Evolutionary conservation across 2,888 invertebrate species (phyloP), one percentile per base, ranked within the genome.

Genomic region (Cheilosia pagana): DNA sequence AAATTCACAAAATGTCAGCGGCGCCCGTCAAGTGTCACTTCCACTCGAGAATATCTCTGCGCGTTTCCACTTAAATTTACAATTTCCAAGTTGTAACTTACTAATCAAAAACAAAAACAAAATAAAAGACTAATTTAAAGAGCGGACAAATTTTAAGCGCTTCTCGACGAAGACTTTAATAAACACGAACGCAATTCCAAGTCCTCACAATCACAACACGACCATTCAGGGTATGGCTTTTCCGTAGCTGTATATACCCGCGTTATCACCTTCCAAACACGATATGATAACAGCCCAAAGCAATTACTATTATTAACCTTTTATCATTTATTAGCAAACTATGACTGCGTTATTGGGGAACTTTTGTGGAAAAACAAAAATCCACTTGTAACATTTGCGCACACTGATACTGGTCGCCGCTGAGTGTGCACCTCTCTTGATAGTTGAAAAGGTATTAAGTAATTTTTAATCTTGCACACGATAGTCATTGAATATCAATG

Each of bases 211-310:
- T 16, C 19, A 43, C n/a, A 10, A 16, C 19, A 21, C 14, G 23
- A 31, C 19, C n/a, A 10, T 50, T 50, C 25, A 35, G 35, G 14
- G 48, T 23, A 39, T 68, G 74, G 55, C 41, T 65, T 77, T 59
- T 53, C 25, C 48, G 39, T 6, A 70, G 70, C 14, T 25, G 21
- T 31, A 59, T 41, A 28, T 82, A 65, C 65, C 67, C 77, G 53
- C 77, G 53, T 82, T 82, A 77, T 82, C 81, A 50, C 23, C 4
- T 65, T 59, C 19, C 39, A 68, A 57, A 62, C 41, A 43, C 28
- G 77, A 60, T 77, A 72, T 67, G 82, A 82, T 82, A 82, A 82
- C 62, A 14, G 62, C 8, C 16, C 70, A 25, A 52, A 65, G 65
- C 53, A 81, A 67, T 63, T 59, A 67, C 50, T 60, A 53, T 60